Evolutionary conservation across 23 tunicate genomes (phyloP).

Genomic region (Styela clava): DNA sequence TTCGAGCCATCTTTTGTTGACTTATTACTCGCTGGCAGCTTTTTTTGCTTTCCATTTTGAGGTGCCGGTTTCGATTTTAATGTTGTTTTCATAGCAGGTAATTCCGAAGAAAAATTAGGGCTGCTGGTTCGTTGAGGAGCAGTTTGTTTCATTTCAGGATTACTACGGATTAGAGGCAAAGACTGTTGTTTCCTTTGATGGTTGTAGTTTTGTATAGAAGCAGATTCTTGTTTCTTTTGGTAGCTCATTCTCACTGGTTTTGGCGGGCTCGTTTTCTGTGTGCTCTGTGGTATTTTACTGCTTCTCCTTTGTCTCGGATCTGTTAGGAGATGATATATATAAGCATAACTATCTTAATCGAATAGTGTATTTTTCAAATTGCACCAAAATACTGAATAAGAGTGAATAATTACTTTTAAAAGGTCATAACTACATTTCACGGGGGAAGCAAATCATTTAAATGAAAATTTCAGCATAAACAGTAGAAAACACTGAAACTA

Average conservation of each 20-base stretch:
- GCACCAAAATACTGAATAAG: too few species aligned
- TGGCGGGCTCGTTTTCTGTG: background rate
- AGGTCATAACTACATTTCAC: too few species aligned
- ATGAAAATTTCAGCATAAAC: too few species aligned
- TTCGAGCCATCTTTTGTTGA: background rate
- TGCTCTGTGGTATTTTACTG: background rate
- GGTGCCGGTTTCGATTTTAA: background rate
- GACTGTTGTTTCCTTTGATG: background rate
- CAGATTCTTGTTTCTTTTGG: background rate
- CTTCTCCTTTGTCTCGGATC: background rate
- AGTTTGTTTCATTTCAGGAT: background rate
- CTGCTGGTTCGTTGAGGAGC: background rate
- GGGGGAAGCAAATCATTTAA: too few species aligned
- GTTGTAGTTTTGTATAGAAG: background rate
- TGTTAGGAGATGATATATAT: too few species aligned
- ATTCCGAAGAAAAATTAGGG: background rate
- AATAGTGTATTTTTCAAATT: too few species aligned
- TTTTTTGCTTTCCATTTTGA: background rate
- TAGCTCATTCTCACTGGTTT: conserved; percentile 10
- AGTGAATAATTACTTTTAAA: too few species aligned
- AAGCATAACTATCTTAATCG: too few species aligned
- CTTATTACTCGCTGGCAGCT: background rate
- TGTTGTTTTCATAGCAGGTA: background rate
- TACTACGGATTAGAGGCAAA: background rate
- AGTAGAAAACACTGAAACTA: too few species aligned